Conservation (phyloP, 2,113 vertebrate genomes). For the Sebastes schlegelii region DNA sequence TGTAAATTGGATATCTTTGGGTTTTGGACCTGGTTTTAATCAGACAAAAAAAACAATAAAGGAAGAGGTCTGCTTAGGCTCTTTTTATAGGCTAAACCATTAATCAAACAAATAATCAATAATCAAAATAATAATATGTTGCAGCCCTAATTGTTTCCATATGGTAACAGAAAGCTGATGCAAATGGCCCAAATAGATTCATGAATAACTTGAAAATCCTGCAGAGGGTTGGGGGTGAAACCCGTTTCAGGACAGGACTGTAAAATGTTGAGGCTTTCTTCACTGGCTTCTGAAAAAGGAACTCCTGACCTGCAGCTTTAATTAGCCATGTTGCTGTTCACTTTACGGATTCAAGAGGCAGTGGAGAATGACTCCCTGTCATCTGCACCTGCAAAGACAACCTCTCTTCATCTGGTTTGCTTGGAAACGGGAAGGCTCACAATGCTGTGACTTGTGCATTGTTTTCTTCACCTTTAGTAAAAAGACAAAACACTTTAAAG, state of each 20-base stretch:
- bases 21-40: background rate
- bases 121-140: background rate
- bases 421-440: constrained; percentile 13
- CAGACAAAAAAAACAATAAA: background rate
- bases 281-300: constrained; percentile 5
- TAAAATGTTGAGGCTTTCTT: background rate
- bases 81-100: background rate
- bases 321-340: constrained; percentile 7
- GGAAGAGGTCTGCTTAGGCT: background rate
- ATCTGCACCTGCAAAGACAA: constrained; percentile 72
- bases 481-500: background rate
- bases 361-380: constrained; percentile 71
- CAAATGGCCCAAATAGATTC: background rate
- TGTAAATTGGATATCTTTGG: background rate
- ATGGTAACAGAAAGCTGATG: background rate
- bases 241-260: background rate
- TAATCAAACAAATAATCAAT: background rate
- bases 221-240: background rate
- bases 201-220: background rate
- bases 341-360: constrained; percentile 52
- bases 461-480: background rate
- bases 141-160: background rate
- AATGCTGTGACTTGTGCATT: background rate
- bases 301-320: constrained; percentile 35
- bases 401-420: background rate